A percentile compares a stretch with the other conserved stretches of the same genome.
phyloP scores from a whole-genome alignment of 2,797 vertebrate species.

The Sternarchorhynchus goeldii region DNA sequence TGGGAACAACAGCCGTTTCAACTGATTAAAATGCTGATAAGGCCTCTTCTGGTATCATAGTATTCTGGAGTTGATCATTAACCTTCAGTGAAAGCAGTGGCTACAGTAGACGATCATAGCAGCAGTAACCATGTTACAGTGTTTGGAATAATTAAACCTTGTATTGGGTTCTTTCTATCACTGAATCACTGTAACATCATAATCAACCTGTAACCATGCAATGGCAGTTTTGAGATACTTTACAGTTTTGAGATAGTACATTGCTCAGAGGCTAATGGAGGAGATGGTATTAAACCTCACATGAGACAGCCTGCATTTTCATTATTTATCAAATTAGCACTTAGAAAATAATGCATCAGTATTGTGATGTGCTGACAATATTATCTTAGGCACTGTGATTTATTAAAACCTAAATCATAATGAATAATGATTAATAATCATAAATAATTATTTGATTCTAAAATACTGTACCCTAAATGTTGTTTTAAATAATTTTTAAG shows the following conservation, averaged over 20 bases:
- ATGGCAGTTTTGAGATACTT: constrained; percentile 8
- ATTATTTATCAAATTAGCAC: not conserved
- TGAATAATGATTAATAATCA: no score
- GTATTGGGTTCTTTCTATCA: not conserved
- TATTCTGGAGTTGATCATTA: constrained; percentile 52
- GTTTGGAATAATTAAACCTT: constrained; percentile 38
- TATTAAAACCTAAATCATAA: no score
- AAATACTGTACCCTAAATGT: no score
- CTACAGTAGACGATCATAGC: constrained; percentile 24
- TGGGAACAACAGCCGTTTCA: constrained; percentile 45
- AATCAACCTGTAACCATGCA: constrained; percentile 17
- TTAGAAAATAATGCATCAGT: not conserved
- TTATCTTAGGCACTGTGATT: not conserved
- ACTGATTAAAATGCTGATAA: constrained; percentile 46
- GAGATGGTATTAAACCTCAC: not conserved
- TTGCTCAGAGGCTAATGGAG: not conserved
- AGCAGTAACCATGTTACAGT: constrained; percentile 33
- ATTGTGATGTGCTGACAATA: not conserved
- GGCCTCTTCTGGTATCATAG: constrained; percentile 29
- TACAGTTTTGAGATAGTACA: no score
- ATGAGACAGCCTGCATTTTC: not conserved
- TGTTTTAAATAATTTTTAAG: no score
- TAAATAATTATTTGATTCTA: no score
- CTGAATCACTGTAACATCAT: constrained; percentile 2
- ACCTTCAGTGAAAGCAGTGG: constrained; percentile 36